Evolutionary conservation across 2,888 invertebrate genomes (phyloP).

Genomic region (Drosophila seclusa): DNA sequence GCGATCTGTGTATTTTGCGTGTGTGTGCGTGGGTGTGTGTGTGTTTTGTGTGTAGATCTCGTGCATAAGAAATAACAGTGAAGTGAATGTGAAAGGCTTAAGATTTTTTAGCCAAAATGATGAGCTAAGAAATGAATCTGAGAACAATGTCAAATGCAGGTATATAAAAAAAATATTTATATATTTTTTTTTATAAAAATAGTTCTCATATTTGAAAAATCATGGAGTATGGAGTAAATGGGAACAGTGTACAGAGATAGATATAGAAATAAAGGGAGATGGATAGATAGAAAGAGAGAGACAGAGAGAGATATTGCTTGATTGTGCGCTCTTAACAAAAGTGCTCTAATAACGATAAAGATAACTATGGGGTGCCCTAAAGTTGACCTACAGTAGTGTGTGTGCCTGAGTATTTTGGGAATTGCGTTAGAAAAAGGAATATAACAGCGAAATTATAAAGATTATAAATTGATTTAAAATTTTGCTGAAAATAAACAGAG

Average conservation of each 20-base stretch:
- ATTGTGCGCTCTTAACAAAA: slow-evolving; percentile 70
- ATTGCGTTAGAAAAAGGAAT: slow-evolving; percentile 38
- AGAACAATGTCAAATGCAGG: slow-evolving; percentile 21
- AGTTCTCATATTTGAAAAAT: slow-evolving; percentile 9
- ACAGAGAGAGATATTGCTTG: slow-evolving; percentile 44
- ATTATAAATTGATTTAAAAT: slow-evolving; percentile 15
- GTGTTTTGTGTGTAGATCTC: slow-evolving; percentile 40
- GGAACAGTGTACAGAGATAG: slow-evolving; percentile 19
- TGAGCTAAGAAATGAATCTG: slow-evolving; percentile 52
- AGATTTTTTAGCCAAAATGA: slow-evolving; percentile 58
- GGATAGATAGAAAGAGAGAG: slow-evolving; percentile 4
- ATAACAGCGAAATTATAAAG: slow-evolving; percentile 36
- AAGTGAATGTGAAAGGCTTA: slow-evolving; percentile 37
- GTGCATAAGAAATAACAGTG: slow-evolving; percentile 53
- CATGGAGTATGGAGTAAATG: slow-evolving; percentile 46
- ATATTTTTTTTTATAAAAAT: slow-evolving; percentile 10
- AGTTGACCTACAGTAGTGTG: slow-evolving; percentile 48
- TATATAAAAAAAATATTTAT: slow-evolving; percentile 21
- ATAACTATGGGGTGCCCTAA: slow-evolving; percentile 61
- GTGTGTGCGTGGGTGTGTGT: slow-evolving; percentile 29
- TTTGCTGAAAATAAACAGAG: slow-evolving; percentile 70
- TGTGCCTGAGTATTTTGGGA: slow-evolving; percentile 37
- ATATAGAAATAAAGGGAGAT: slow-evolving; percentile 13
- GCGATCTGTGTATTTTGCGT: slow-evolving; percentile 12
- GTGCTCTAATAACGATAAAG: slow-evolving; percentile 65